Evolutionary conservation across 2,113 vertebrate species (phyloP).

Genomic region (Xenus cinereus): DNA sequence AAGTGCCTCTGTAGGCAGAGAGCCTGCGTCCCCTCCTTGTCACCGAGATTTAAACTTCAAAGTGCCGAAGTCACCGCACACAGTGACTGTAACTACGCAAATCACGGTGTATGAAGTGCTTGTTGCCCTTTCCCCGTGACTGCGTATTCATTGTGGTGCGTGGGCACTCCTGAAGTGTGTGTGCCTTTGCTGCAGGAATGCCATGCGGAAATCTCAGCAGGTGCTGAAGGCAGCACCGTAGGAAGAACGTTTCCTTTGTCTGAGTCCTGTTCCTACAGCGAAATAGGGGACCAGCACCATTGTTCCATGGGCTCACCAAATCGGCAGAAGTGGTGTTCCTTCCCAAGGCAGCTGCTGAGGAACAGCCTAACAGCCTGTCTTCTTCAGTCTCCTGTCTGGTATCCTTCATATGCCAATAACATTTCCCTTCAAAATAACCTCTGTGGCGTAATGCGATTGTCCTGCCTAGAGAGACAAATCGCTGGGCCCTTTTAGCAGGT

Average conservation of each 20-base stretch:
- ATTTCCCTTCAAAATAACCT: background rate
- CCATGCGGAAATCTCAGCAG: background rate
- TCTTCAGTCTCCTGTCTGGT: background rate
- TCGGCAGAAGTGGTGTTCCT: background rate
- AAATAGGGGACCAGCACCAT: background rate
- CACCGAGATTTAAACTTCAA: background rate
- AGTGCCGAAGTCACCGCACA: background rate
- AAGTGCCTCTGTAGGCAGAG: background rate
- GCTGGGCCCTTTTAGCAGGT: background rate
- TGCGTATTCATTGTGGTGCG: background rate
- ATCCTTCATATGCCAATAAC: background rate
- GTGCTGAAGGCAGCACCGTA: background rate
- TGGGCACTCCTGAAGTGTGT: background rate
- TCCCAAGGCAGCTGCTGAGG: background rate
- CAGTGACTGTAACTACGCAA: background rate
- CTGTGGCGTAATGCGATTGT: background rate
- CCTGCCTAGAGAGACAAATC: background rate
- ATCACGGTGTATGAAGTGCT: background rate
- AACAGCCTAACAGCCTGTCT: background rate
- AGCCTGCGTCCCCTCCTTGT: background rate
- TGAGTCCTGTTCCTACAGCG: background rate
- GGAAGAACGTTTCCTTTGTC: background rate
- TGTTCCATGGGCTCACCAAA: background rate
- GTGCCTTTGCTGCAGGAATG: background rate
- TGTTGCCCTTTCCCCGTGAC: background rate